These are phyloP conservation scores for Otus scops DNA, from an alignment of 2,797 vertebrate genomes.

Conservation along the genomic window DNA sequence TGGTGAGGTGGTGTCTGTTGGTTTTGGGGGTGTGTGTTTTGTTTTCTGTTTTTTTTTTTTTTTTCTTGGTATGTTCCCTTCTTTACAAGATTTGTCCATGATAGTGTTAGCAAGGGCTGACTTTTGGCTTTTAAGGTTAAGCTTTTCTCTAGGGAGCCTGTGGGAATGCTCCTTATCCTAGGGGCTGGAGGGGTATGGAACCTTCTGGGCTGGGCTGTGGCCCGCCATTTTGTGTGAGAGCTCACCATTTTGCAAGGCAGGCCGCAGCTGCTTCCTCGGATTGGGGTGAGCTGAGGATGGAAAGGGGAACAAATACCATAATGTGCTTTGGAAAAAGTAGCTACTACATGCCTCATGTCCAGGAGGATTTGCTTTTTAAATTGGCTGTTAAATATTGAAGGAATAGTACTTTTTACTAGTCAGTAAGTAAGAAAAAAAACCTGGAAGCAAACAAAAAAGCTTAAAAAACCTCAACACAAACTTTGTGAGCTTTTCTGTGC, in stretches of 20 bases:
- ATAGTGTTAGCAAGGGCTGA: fast-evolving
- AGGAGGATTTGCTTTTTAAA: not conserved
- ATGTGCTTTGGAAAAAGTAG: not conserved
- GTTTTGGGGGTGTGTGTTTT: no score
- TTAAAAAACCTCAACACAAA: fast-evolving
- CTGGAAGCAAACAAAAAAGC: fast-evolving
- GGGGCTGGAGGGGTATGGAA: not conserved
- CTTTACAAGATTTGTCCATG: fast-evolving
- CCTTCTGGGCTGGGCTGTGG: not conserved
- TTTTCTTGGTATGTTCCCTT: fast-evolving
- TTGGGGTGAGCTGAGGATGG: fast-evolving
- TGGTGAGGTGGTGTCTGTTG: not conserved
- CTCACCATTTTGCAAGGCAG: no score
- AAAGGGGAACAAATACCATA: fast-evolving
- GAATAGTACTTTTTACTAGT: not conserved
- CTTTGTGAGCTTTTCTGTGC: not conserved
- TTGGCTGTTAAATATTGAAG: not conserved
- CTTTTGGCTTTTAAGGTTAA: not conserved
- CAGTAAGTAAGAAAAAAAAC: not conserved
- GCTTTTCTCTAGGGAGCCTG: fast-evolving
- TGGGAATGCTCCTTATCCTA: fast-evolving
- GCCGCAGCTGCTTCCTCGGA: fast-evolving
- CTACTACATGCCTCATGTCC: fast-evolving
- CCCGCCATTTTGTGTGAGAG: no score
- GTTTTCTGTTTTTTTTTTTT: no score